Base-by-base conservation (phyloP, 2,888 invertebrate species). In the Pocota personata region DNA sequence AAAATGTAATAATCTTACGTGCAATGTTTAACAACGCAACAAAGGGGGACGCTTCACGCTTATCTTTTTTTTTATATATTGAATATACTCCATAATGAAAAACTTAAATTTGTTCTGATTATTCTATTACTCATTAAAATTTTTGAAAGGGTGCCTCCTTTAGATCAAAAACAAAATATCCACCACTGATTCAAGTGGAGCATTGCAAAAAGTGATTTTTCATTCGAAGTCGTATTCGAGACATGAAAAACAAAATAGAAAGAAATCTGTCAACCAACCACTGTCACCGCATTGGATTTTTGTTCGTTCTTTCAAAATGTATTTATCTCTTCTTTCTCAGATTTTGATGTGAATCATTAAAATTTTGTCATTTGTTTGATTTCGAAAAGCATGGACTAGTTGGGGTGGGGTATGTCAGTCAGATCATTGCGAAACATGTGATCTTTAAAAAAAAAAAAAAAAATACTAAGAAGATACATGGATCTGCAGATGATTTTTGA, bases 291-390 rank as follows among this genome's bases (percentile, higher is more conserved):
- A 37, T 43, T 52, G 50, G 58, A 66, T 57, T 48, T 77, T 46
- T 35, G 16, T 72, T 72, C 30, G n/a, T 30, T 48, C 60, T 6
- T 58, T 14, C 1, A 14, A 16, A 30, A 72, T 77, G 43, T 67
- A 57, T 77, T 32, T 55, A 57, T 73, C 73, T 80, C 62, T 46
- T 19, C 71, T 24, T 55, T 75, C 64, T 50, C 48, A 30, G 60
- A 72, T 66, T 77, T 77, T 60, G 82, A 77, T 77, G 55, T 76
- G 86, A 77, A 77, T 86, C 86, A 86, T 86, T 86, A 67, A 86
- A 82, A 82, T 72, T 66, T 77, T 72, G 82, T 83, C 82, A 83
- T 83, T 83, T 72, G 82, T 76, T 82, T 76, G 71, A 72, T 76
- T 64, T 80, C 16, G 30, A 80, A 76, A 58, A 80, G 8, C 46